These are phyloP conservation scores for Parazoanthus swiftii DNA, from an alignment of 92 coral and sea anemone species.

Conservation along the genomic window DNA sequence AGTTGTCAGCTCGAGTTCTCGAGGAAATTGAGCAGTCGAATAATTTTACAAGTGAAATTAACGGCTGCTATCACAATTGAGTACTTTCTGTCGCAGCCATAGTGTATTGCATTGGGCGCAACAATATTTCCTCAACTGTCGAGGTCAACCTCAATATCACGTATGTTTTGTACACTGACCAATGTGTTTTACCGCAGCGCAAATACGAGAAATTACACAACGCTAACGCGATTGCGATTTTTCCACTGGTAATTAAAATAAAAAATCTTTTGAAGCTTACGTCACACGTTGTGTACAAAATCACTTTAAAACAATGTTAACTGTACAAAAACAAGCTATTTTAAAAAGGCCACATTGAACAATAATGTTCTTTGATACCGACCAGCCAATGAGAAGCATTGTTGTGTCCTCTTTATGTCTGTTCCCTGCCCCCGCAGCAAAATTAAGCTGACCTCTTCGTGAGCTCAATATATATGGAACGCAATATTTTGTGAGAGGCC, in stretches of 20 bases:
- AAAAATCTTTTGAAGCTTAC: not conserved
- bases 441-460: constrained; percentile 23
- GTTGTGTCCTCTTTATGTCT: constrained; percentile 19
- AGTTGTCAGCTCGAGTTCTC: not conserved
- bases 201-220: not conserved
- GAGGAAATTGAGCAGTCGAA: too few relatives aligned
- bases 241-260: not conserved
- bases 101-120: not conserved
- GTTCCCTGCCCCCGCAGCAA: not conserved
- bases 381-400: constrained; percentile 27
- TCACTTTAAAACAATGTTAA: constrained; percentile 23
- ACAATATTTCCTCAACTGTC: not conserved
- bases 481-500: not conserved
- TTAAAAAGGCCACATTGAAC: constrained; percentile 17
- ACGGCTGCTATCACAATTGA: not conserved
- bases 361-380: constrained; percentile 13
- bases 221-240: not conserved
- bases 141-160: not conserved
- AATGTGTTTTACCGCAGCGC: not conserved
- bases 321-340: not conserved
- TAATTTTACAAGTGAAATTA: too few relatives aligned
- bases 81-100: not conserved
- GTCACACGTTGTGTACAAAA: constrained; percentile 25
- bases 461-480: constrained; percentile 29
- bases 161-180: not conserved